These are phyloP conservation scores for Neosilurus mollespiculum DNA, from an alignment of 2,797 vertebrate genomes.

Conservation along the genomic window DNA sequence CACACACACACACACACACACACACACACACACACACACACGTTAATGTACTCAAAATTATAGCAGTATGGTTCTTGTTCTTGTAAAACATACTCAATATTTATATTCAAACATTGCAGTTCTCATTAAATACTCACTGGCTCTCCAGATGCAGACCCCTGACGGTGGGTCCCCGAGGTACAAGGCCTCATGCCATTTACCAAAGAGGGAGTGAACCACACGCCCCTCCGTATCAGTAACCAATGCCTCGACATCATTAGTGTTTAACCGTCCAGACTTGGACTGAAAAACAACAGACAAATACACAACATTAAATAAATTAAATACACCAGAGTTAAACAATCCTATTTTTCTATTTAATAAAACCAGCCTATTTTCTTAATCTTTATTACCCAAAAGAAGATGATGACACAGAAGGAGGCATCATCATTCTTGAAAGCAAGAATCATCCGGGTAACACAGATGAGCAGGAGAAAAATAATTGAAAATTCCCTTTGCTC, in stretches of 20 bases:
- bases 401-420: not conserved
- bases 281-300: constrained; percentile 70
- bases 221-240: constrained; percentile 81
- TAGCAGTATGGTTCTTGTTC: not conserved
- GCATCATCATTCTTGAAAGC: too few relatives aligned
- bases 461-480: not conserved
- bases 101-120: not conserved
- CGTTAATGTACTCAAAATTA: not conserved
- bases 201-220: constrained; percentile 85
- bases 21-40: constrained; percentile 23
- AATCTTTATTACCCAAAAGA: not conserved
- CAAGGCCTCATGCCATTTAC: constrained; percentile 93
- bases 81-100: not conserved
- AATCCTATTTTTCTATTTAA: not conserved
- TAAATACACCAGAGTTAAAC: not conserved
- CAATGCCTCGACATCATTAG: constrained; percentile 89
- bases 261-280: constrained; percentile 86
- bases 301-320: not conserved
- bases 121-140: constrained; percentile 79
- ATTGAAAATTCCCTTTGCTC: not conserved
- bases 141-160: constrained; percentile 90
- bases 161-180: constrained; percentile 85
- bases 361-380: not conserved
- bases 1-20: constrained; percentile 29
- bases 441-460: not conserved